Evolutionary conservation across 2,797 vertebrate species (phyloP), one percentile per base, ranked within the genome.

Genomic region (Linurgus olivaceus): DNA sequence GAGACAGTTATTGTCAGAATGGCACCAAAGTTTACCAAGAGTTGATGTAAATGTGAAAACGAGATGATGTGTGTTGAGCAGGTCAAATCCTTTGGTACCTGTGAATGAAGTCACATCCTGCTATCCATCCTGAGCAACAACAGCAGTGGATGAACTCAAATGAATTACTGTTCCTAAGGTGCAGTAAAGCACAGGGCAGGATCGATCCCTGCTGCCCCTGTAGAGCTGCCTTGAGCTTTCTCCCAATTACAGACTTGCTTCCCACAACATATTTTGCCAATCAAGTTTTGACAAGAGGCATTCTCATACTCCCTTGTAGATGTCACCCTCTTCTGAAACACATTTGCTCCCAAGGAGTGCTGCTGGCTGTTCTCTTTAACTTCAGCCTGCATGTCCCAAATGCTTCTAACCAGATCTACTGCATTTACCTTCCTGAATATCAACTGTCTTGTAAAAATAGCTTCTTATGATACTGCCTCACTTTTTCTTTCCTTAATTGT

Each of bases 31-130:
- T 78, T 94, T 90, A 65, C 25, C 47, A 68, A 52, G 77, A 26
- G 10, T 37, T 68, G 91, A 90, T 62, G 62, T 16, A 95, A 92
- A 86, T 65, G 33, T 84, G 62, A 44, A 86, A 92, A 81, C 15
- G 75, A 88, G 76, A 61, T 88, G 1, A 90, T 48, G 2, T 59
- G 52, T 2, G 0, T 35, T 51, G 25, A 57, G 31, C 58, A 86
- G 66, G 87, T 93, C 83, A 82, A 72, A 68, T 66, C 62, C 55
- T 93, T 50, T 68, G 16, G 31, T 81, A 92, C n/a, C 42, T 51
- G 35, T 62, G 70, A 84, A 71, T 81, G 76, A 92, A 84, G 10
- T 90, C 70, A 88, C 23, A 44, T 58, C 28, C 55, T 78, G 61
- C 42, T 45, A 66, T 37, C 42, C 24, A 44, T 62, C 51, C 51